phyloP scores from a whole-genome alignment of 1,140 invertebrate genomes.

The Leptoteleia sp. region DNA sequence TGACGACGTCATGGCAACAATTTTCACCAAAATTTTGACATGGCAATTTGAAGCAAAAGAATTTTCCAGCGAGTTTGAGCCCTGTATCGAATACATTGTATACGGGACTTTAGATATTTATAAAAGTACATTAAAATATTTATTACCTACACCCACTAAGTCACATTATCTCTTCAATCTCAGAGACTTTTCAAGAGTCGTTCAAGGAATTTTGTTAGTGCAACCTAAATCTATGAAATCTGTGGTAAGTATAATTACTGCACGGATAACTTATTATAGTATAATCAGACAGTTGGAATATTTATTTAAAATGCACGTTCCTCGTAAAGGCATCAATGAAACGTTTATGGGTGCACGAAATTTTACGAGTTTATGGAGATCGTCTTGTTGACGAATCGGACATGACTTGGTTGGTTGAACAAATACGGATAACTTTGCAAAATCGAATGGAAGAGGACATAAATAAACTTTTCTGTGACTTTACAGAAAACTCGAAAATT shows the following conservation, averaged over 20 bases:
- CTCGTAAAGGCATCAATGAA: conserved; percentile 90
- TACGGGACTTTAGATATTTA: conserved; percentile 92
- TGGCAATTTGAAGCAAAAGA: conserved; percentile 95
- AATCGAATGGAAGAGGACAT: conserved; percentile 81
- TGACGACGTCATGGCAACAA: conserved; percentile 91
- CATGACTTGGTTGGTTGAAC: conserved; percentile 88
- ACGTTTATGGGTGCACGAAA: conserved; percentile 96
- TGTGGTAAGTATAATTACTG: conserved; percentile 68
- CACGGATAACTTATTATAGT: too few relatives aligned
- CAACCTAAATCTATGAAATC: conserved; percentile 62
- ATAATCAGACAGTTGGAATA: too few relatives aligned
- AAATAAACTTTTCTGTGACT: conserved; percentile 78
- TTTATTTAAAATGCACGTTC: too few relatives aligned
- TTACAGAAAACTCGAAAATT: conserved; percentile 68
- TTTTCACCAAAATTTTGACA: conserved; percentile 93
- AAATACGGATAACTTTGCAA: conserved; percentile 83
- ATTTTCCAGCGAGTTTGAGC: conserved; percentile 94
- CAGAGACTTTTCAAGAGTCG: conserved; percentile 95
- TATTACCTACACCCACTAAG: conserved; percentile 95
- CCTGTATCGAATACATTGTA: conserved; percentile 92
- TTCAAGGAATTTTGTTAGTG: conserved; percentile 84
- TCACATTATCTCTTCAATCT: conserved; percentile 98
- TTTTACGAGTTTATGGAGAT: conserved; percentile 95
- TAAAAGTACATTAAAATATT: conserved; percentile 88
- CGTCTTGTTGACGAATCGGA: conserved; percentile 93